Conservation (phyloP, 2,113 vertebrate species). For the Perognathus longimembris region DNA sequence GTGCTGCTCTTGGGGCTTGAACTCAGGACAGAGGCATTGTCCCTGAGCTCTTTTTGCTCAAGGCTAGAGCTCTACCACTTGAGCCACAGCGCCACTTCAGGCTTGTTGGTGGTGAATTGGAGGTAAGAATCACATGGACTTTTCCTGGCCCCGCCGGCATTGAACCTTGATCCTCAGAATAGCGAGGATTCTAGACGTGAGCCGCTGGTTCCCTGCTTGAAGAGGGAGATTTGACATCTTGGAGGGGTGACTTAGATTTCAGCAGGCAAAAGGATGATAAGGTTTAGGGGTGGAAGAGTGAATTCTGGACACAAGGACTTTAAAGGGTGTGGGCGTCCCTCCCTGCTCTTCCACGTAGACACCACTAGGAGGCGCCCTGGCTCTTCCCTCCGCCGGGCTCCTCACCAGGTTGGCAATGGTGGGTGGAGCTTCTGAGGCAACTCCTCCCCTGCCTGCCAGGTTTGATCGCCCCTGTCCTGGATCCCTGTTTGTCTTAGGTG, state of each 20-base stretch:
- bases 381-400: fast-evolving
- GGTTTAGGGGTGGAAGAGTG: not conserved
- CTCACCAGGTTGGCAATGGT: not conserved
- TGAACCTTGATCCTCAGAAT: too few species aligned
- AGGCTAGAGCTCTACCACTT: too few species aligned
- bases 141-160: too few species aligned
- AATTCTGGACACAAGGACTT: not conserved
- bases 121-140: too few species aligned
- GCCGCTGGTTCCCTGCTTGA: too few species aligned
- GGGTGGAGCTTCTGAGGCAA: not conserved
- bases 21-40: too few species aligned
- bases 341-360: fast-evolving
- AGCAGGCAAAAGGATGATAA: too few species aligned
- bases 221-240: not conserved
- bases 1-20: too few species aligned
- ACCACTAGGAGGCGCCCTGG: conserved; percentile 33
- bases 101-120: too few species aligned
- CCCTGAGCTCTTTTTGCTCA: too few species aligned
- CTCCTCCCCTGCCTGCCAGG: fast-evolving
- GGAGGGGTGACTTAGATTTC: not conserved
- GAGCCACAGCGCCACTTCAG: too few species aligned
- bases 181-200: too few species aligned
- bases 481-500: not conserved
- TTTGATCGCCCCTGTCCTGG: not conserved
- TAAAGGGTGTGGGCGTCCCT: not conserved